phyloP scores from a whole-genome alignment of 2,888 invertebrate species.

The Trachelus iudaicus region DNA sequence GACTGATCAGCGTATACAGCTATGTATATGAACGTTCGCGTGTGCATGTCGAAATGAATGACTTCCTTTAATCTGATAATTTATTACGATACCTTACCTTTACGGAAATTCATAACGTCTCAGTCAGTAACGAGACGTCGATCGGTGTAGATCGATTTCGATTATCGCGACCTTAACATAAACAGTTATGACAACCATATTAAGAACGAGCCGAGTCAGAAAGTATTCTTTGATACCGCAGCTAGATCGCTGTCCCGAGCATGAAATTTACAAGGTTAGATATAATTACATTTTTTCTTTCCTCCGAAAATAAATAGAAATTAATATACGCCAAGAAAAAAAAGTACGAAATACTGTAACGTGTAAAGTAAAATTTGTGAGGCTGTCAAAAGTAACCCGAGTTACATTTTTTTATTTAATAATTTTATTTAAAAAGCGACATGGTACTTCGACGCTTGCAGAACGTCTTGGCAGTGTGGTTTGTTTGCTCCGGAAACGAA shows the following conservation, averaged over 20 bases:
- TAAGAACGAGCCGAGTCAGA: conserved; percentile 11
- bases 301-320: neutral
- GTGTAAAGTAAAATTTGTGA: neutral
- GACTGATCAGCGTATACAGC: neutral
- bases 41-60: neutral
- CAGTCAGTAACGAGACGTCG: neutral
- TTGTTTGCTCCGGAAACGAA: neutral
- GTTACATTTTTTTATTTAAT: neutral
- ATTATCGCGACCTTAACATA: neutral
- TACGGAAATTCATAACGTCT: neutral
- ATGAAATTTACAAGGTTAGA: conserved; percentile 51
- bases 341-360: neutral
- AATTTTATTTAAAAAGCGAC: neutral
- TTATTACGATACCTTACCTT: neutral
- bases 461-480: neutral
- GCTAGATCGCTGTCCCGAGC: conserved; percentile 50
- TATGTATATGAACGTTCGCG: neutral
- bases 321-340: neutral
- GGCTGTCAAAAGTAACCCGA: neutral
- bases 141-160: neutral
- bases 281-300: neutral
- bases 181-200: neutral
- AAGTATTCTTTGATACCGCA: conserved; percentile 55
- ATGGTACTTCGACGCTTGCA: neutral
- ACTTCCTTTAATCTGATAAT: neutral